Evolutionary conservation across 2,113 vertebrate genomes (phyloP).

Genomic region (Manacus vitellinus): DNA sequence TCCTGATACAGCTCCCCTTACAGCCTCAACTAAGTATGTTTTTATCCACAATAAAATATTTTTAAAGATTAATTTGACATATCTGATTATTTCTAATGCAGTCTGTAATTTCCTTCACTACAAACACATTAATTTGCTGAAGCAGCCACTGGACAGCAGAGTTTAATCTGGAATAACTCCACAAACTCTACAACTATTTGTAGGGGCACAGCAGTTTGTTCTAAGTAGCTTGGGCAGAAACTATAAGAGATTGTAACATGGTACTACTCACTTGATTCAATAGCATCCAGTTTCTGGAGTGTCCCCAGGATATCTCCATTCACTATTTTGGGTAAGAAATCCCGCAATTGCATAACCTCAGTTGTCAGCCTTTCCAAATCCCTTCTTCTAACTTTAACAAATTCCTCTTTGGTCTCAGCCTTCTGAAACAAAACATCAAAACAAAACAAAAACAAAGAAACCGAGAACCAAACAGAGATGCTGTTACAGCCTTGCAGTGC

Average conservation of each 20-base stretch:
- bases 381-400: conserved; percentile 81
- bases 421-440: conserved; percentile 54
- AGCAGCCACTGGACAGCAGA: not conserved
- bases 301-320: conserved; percentile 78
- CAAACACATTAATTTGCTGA: not conserved
- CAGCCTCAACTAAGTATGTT: not conserved
- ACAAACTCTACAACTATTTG: not conserved
- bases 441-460: not conserved
- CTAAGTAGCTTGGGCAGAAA: not conserved
- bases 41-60: not conserved
- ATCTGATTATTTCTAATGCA: not conserved
- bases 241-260: not conserved
- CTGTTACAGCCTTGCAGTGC: not conserved
- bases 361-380: conserved; percentile 90
- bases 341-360: conserved; percentile 92
- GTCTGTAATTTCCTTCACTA: not conserved
- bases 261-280: conserved; percentile 79
- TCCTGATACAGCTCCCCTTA: not conserved
- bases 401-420: conserved; percentile 69
- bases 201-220: not conserved
- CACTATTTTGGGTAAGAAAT: conserved; percentile 87
- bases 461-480: not conserved
- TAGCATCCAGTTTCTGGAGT: conserved; percentile 75
- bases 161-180: not conserved
- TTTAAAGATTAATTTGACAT: not conserved